Evolutionary conservation across 2,888 invertebrate genomes (phyloP), one percentile per base, ranked within the genome.

Genomic region (Ochropleura leucogaster): DNA sequence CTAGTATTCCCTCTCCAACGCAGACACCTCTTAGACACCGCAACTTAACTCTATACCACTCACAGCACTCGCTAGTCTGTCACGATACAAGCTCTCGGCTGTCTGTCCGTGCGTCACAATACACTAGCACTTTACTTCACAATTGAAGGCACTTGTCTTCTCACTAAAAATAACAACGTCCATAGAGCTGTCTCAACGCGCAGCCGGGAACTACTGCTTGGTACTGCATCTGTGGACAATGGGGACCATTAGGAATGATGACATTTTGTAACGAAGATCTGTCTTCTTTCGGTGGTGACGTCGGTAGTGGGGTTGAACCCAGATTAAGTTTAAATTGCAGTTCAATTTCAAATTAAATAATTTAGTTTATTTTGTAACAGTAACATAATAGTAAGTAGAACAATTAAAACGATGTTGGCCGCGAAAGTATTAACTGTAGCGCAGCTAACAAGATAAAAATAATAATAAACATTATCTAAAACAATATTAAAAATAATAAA

Each of bases 71-170:
- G 74, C 82, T 76, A 73, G 78, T 80, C 75, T 68, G 79, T 75
- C 59, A 79, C 70, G 59, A 79, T 46, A 69, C 75, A 64, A 72
- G 57, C 55, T 68, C 59, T 79, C 74, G 75, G 80, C 69, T 69
- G 78, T 78, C 80, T 71, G 67, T 72, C 59, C 64, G 68, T 77
- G 12, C 59, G 76, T 74, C 76, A 68, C 73, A 40, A 59, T 60
- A 82, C 76, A 84, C 74, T 80, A 74, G 70, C 65, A 73, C 75
- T 81, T 77, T 86, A 90, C 78, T 88, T 88, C 70, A 87, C 85
- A 86, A 91, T 75, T 68, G 90, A 94, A 94, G 95, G 95, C 95
- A 95, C 95, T 93, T 91, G 90, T 91, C 88, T 92, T 83, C 89
- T 87, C 74, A 90, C 82, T 65, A 95, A 85, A 49, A 93, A 81